Conservation (phyloP, 2,888 invertebrate species). For the Agrilus cyanescens region DNA sequence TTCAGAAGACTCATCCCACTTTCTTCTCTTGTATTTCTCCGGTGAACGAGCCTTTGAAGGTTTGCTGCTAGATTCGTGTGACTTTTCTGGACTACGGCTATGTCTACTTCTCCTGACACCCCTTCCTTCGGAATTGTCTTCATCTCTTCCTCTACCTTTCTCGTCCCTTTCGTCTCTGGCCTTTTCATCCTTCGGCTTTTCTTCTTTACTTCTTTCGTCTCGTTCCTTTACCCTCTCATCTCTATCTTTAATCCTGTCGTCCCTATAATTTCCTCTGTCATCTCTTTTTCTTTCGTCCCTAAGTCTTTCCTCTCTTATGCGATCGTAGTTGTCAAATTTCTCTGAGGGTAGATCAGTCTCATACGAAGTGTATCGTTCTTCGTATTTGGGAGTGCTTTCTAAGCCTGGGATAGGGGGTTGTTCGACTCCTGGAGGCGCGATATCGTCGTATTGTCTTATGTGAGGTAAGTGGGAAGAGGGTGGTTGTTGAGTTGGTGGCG, state of each 20-base stretch:
- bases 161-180: conserved; percentile 8
- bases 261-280: conserved; percentile 13
- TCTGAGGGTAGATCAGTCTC: conserved; percentile 11
- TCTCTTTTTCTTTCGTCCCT: conserved; percentile 5
- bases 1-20: conserved; percentile 25
- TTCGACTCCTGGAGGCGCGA: conserved; percentile 49
- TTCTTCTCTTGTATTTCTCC: conserved; percentile 28
- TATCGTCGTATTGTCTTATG: conserved; percentile 38
- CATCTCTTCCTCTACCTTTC: conserved; percentile 28
- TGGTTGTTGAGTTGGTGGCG: conserved; percentile 19
- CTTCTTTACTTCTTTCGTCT: conserved; percentile 24
- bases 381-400: conserved; percentile 42
- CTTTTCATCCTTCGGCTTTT: conserved; percentile 11
- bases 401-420: conserved; percentile 52
- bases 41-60: conserved; percentile 12
- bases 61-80: conserved; percentile 19
- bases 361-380: conserved; percentile 20
- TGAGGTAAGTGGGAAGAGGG: conserved; percentile 20
- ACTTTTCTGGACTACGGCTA: conserved; percentile 15
- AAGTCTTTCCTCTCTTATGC: conserved; percentile 3
- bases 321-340: conserved; percentile 7
- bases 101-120: conserved; percentile 28
- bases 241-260: conserved; percentile 24
- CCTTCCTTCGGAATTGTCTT: conserved; percentile 37
- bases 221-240: conserved; percentile 35